Base-by-base conservation (phyloP, 2,888 invertebrate genomes). In the Caenorhabditis sp. region DNA sequence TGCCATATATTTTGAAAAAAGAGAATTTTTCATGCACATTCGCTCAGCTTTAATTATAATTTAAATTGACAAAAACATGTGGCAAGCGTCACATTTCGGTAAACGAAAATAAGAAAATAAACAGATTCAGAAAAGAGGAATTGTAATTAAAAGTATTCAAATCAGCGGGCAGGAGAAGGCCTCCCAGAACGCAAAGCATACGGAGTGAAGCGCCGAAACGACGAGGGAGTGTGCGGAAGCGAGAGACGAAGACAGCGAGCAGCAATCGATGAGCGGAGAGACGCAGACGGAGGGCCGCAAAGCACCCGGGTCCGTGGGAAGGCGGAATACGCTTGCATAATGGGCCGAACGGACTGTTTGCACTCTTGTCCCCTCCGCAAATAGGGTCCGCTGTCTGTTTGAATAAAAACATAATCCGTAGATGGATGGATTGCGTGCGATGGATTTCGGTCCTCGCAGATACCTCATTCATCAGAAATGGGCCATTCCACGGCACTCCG, bases 221-320 rank as follows among this genome's bases (percentile, higher is more conserved):
- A 45, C 6, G 52, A 66, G 55, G 32, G 17, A 59, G 30, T 24
- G 48, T 39, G 39, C 8, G 13, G 17, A 26, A 26, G 20, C 1
- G 35, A 48, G 56, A 48, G 50, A 45, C 52, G 48, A 48, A 58
- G 58, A 43, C n/a, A 15, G 50, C 13, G n/a, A 22, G 58, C 15
- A 35, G 41, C 68, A n/a, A 68, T 68, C 68, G 68, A 68, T 68
- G 56, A 27, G 41, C 46, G 22, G 17, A 37, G 68, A 68, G 68
- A 59, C 68, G 59, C 58, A 68, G 68, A 68, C n/a, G 22, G 17
- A 27, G 30, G 43, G 41, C n/a, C n/a, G n/a, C n/a, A 15, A 2
- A 41, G 17, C 15, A n/a, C 39, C 7, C 11, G 39, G 3, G 39
- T n/a, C 11, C 39, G 39, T 8, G 39, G 7, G 39, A 13, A 15